phyloP scores from a whole-genome alignment of 2,888 invertebrate genomes.

The Callimorpha dominula region DNA sequence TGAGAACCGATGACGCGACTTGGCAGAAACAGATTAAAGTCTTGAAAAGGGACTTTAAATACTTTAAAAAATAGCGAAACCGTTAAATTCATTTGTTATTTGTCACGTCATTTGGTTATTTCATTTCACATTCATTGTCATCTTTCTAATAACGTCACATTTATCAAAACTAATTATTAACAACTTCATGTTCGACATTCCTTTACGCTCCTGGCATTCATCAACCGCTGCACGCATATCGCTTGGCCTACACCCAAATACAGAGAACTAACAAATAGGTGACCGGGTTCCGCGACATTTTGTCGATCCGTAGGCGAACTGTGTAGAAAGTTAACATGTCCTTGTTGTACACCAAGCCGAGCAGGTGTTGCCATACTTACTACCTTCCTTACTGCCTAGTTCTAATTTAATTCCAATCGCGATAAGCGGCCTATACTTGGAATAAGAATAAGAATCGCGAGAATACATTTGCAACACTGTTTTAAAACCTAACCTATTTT shows the following conservation, averaged over 20 bases:
- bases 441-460: not conserved
- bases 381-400: not conserved
- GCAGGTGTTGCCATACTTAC: conserved; percentile 37
- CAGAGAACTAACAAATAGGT: conserved; percentile 68
- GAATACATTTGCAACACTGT: not conserved
- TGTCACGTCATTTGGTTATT: conserved; percentile 1
- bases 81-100: too few species aligned
- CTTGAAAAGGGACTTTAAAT: not conserved
- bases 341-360: conserved; percentile 59
- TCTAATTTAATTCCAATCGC: not conserved
- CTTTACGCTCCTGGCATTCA: conserved; percentile 33
- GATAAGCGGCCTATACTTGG: not conserved
- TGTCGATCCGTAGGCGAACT: conserved; percentile 64
- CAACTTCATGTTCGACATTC: conserved; percentile 19
- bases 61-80: not conserved
- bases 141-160: not conserved
- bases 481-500: not conserved
- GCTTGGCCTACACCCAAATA: conserved; percentile 61
- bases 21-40: not conserved
- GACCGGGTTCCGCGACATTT: conserved; percentile 76
- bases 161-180: conserved; percentile 3
- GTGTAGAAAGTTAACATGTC: conserved; percentile 78
- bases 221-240: conserved; percentile 51
- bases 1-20: not conserved
- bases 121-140: not conserved